These are phyloP conservation scores for Anagyrus pseudococci DNA, from an alignment of 2,888 invertebrate species.

Conservation along the genomic window DNA sequence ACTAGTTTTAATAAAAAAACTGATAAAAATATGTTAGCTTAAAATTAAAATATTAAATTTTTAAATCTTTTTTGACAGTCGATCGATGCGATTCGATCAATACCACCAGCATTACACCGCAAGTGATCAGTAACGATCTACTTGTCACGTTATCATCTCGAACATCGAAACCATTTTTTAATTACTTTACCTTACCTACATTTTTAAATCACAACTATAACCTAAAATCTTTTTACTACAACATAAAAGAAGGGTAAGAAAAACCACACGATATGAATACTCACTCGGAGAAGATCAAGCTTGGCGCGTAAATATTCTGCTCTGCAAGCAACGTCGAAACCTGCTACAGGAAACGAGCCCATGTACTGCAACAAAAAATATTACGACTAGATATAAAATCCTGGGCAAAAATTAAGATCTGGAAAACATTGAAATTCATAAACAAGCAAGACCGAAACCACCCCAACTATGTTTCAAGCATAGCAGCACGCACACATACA, in stretches of 20 bases:
- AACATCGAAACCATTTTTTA: too few relatives aligned
- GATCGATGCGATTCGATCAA: too few relatives aligned
- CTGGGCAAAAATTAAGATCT: neutral
- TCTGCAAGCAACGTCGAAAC: slow-evolving; percentile 71
- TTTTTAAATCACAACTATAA: too few relatives aligned
- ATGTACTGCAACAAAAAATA: slow-evolving; percentile 70
- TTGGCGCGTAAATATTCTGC: slow-evolving; percentile 70
- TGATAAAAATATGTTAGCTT: too few relatives aligned
- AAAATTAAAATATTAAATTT: too few relatives aligned
- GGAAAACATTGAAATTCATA: neutral
- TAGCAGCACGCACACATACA: neutral
- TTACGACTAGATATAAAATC: neutral
- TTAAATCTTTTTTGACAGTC: too few relatives aligned
- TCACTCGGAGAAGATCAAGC: slow-evolving; percentile 70
- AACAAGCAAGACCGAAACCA: neutral
- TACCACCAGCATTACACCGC: too few relatives aligned
- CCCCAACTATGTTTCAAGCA: neutral
- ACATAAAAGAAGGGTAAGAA: neutral
- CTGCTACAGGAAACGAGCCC: slow-evolving; percentile 79
- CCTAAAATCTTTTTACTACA: too few relatives aligned
- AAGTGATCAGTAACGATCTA: too few relatives aligned
- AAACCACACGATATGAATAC: slow-evolving; percentile 42
- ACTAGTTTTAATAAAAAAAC: too few relatives aligned
- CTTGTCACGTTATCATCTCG: too few relatives aligned
- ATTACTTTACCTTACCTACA: too few relatives aligned